A percentile compares a stretch with the other conserved stretches of the same genome.
These are phyloP conservation scores for Zapus hudsonius DNA, from an alignment of 2,113 vertebrate genomes.

Conservation along the genomic window DNA sequence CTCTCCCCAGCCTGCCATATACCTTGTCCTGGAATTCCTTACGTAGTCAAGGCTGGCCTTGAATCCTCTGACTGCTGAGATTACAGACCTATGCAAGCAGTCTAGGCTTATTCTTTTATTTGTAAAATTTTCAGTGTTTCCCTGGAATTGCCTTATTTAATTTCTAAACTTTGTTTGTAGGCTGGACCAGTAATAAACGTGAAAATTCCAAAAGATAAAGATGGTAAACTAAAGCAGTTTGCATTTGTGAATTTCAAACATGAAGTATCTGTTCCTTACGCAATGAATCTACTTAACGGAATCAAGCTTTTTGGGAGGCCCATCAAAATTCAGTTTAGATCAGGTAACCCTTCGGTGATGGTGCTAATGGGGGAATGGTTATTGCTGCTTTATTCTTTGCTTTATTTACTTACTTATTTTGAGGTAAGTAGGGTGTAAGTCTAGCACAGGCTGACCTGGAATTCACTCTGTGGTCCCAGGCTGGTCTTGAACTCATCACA, in stretches of 20 bases:
- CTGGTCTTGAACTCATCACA: too few relatives aligned
- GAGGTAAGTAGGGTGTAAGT: too few relatives aligned
- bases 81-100: background rate
- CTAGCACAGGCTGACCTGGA: background rate
- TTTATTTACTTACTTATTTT: background rate
- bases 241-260: slow-evolving; percentile 98
- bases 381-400: background rate
- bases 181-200: slow-evolving; percentile 95
- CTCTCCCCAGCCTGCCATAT: too few relatives aligned
- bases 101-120: background rate
- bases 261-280: slow-evolving; percentile 95
- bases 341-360: slow-evolving; percentile 85
- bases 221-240: slow-evolving; percentile 94
- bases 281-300: slow-evolving; percentile 92
- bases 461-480: background rate
- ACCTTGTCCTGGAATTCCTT: too few relatives aligned
- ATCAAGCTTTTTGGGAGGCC: slow-evolving; percentile 90
- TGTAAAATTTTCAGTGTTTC: slow-evolving; percentile 14
- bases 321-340: slow-evolving; percentile 94
- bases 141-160: background rate
- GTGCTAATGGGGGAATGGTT: rapidly evolving
- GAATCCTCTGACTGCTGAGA: too few relatives aligned
- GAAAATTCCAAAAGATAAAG: slow-evolving; percentile 94
- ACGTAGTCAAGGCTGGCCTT: too few relatives aligned
- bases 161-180: slow-evolving; percentile 81